Conservation (phyloP, 2,113 vertebrate genomes). For the Zapus hudsonius region DNA sequence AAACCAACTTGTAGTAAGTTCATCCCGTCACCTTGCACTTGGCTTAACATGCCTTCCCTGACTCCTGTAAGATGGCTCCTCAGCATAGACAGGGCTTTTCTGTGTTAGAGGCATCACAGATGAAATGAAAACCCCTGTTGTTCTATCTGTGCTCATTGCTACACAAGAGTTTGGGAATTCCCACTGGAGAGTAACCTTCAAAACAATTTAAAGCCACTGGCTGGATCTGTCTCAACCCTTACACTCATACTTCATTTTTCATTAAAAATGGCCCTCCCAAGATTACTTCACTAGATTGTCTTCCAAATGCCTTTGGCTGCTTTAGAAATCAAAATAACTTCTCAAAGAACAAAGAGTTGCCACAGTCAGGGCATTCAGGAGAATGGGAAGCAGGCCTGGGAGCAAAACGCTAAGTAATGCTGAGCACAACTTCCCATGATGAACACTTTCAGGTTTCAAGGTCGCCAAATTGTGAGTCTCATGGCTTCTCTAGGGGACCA, state of each 20-base stretch:
- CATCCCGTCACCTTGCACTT: neutral
- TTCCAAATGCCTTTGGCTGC: slow-evolving; percentile 25
- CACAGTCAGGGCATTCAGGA: neutral
- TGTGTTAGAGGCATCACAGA: neutral
- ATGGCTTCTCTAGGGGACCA: neutral
- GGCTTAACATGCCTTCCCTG: neutral
- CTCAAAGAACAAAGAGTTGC: slow-evolving; percentile 39
- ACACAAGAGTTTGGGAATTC: neutral
- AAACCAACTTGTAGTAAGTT: neutral
- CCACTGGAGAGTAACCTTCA: neutral
- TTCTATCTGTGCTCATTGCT: neutral
- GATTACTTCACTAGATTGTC: slow-evolving; percentile 28
- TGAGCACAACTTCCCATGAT: neutral
- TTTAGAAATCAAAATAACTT: slow-evolving; percentile 47
- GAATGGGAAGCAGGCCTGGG: neutral
- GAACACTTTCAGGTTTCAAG: neutral
- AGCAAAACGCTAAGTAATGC: neutral
- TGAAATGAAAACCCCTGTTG: neutral
- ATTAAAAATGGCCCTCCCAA: slow-evolving; percentile 21
- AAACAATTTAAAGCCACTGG: neutral
- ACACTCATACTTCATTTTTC: neutral
- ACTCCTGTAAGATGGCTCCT: neutral
- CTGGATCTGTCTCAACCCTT: neutral
- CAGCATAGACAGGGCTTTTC: neutral
- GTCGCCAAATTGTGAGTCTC: neutral